These are phyloP conservation scores for Muricea muricata DNA, from an alignment of 92 coral and sea anemone species.

Conservation along the genomic window DNA sequence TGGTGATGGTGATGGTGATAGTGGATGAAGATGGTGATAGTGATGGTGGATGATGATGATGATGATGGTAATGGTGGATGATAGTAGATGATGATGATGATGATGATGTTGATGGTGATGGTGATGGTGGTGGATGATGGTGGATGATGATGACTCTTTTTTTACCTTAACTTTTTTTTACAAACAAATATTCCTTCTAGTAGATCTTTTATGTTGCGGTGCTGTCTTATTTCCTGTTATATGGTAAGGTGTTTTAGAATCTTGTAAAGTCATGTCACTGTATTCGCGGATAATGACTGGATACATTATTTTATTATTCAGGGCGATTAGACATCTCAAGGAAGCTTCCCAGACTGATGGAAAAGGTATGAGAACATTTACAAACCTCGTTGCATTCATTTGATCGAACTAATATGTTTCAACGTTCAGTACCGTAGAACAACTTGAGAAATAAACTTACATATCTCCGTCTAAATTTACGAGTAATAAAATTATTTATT, in stretches of 20 bases:
- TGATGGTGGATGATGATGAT: not conserved
- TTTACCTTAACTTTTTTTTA: slow-evolving; percentile 71
- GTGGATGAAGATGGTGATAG: not conserved
- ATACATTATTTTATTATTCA: slow-evolving; percentile 2
- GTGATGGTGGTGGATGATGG: slow-evolving; percentile 28
- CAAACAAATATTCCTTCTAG: slow-evolving; percentile 88
- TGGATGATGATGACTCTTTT: no score
- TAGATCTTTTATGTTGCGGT: slow-evolving; percentile 95
- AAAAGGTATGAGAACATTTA: slow-evolving; percentile 64
- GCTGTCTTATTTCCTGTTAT: slow-evolving; percentile 97
- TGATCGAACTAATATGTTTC: no score
- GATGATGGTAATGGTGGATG: not conserved
- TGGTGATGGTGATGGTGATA: not conserved
- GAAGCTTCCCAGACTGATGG: slow-evolving; percentile 99
- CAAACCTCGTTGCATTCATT: no score
- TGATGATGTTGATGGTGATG: not conserved
- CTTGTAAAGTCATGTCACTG: not conserved
- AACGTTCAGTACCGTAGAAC: no score
- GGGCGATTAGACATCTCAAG: slow-evolving; percentile 96
- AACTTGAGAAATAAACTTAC: no score
- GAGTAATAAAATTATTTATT: no score
- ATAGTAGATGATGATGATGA: not conserved
- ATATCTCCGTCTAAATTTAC: no score
- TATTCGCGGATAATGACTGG: not conserved
- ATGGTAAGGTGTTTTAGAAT: slow-evolving; percentile 58